A percentile compares a stretch with the other conserved stretches of the same genome.
These are phyloP conservation scores for Leptobrachium leishanense DNA, from an alignment of 2,113 vertebrate species.

Conservation along the genomic window DNA sequence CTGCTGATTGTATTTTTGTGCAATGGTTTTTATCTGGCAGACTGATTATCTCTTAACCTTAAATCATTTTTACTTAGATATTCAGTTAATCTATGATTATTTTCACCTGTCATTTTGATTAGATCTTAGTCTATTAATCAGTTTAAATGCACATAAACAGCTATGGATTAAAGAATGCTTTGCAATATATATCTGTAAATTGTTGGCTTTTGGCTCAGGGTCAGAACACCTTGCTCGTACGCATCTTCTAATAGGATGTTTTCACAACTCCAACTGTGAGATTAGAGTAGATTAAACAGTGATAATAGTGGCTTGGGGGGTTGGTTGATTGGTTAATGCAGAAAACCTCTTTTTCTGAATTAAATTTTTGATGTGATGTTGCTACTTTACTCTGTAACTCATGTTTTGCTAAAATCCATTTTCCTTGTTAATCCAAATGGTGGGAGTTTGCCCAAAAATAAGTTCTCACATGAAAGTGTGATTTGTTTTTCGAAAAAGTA, in stretches of 20 bases:
- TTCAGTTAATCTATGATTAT: constrained; percentile 13
- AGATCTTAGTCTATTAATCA: constrained; percentile 15
- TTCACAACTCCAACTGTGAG: neutral
- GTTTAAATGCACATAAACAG: constrained; percentile 26
- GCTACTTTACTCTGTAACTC: neutral
- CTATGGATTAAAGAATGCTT: constrained; percentile 16
- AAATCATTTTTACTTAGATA: constrained; percentile 7
- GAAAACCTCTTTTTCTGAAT: neutral
- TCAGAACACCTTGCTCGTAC: neutral
- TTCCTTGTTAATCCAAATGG: neutral
- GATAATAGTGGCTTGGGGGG: neutral
- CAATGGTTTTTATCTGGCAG: neutral
- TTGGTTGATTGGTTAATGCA: neutral
- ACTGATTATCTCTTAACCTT: neutral
- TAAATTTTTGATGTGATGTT: neutral
- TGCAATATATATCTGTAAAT: constrained; percentile 9
- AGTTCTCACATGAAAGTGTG: too few relatives aligned
- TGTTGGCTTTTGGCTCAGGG: neutral
- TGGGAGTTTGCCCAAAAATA: too few relatives aligned
- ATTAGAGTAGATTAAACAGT: neutral
- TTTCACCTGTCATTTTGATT: constrained; percentile 19
- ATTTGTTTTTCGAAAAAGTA: too few relatives aligned
- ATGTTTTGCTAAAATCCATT: neutral
- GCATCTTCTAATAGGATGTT: neutral
- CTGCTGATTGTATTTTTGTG: neutral